Percentiles rank a stretch among this genome's conserved stretches.
These are phyloP conservation scores for Dolichopus griseipennis DNA, from an alignment of 2,888 invertebrate genomes.

Conservation along the genomic window DNA sequence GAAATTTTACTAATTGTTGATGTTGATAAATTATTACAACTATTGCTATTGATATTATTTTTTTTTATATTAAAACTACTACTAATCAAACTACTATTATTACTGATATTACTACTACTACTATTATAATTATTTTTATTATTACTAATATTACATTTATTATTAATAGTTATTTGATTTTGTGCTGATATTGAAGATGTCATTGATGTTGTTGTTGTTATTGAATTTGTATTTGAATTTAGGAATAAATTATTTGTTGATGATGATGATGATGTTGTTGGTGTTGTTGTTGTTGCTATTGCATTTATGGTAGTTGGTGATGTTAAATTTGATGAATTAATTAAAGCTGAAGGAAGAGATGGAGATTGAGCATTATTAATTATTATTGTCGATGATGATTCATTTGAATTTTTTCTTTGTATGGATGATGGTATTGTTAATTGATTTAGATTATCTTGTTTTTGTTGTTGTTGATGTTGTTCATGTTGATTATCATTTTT, in stretches of 20 bases:
- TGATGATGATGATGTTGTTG: not conserved
- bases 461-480: not conserved
- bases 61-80: not conserved
- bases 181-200: constrained; percentile 7
- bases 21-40: not conserved
- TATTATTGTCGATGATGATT: not conserved
- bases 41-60: constrained; percentile 5
- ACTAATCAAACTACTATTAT: not conserved
- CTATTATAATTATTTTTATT: not conserved
- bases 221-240: not conserved
- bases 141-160: too few relatives aligned
- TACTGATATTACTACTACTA: not conserved
- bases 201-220: not conserved
- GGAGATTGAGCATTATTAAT: not conserved
- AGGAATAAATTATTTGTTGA: not conserved
- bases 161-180: constrained; percentile 1
- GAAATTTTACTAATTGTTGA: constrained; percentile 8
- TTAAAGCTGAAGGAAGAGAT: not conserved
- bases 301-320: not conserved
- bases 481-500: not conserved
- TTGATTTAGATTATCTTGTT: not conserved
- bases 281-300: not conserved
- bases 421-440: constrained; percentile 7
- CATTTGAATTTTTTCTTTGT: not conserved
- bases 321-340: not conserved